Evolutionary conservation across 2,113 vertebrate genomes (phyloP), one percentile per base, ranked within the genome.

Genomic region (Synodontis membranacea): DNA sequence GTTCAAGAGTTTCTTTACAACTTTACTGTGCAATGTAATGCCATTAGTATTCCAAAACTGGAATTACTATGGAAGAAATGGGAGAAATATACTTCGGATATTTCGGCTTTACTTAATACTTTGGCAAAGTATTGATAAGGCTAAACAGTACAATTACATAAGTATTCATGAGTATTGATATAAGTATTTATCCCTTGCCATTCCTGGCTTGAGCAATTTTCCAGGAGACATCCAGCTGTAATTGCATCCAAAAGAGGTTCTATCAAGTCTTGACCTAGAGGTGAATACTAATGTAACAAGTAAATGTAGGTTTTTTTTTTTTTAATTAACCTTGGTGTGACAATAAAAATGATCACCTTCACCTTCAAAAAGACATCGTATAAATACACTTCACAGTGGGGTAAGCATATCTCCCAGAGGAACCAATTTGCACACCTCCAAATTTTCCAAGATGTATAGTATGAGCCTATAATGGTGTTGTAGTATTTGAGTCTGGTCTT

Each of bases 271-370:
- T 34, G 31, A 15, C 31, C 15, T 15, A 66, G 31, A 15, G 31
- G 31, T 12, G 60, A 62, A 66, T 17, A 66, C 62, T n/a, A 62
- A 62, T 62, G 28, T 28, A 62, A 62, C 10, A 8, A 34, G 19
- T 10, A 66, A 17, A 66, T 62, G 60, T 62, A 5, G 5, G 4
- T n/a, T 21, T 62, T 62, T 62, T 62, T 62, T 62, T 62, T 12
- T 14, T 62, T 62, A 25, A 72, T 84, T 72, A 72, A 68, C 48
- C 64, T 84, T 72, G 34, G 21, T 23, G 48, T 52, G 56, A 83
- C n/a, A 34, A 44, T 17, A 54, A 70, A 52, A 62, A 54, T 5
- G 23, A 23, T 56, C 17, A 56, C 4, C 5, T 50, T 50, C 11
- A 50, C 50, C 14, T 50, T 50, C 50, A 50, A 50, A 50, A 3